Conservation (phyloP, 1,140 invertebrate species). For the Drosophila albomicans region DNA sequence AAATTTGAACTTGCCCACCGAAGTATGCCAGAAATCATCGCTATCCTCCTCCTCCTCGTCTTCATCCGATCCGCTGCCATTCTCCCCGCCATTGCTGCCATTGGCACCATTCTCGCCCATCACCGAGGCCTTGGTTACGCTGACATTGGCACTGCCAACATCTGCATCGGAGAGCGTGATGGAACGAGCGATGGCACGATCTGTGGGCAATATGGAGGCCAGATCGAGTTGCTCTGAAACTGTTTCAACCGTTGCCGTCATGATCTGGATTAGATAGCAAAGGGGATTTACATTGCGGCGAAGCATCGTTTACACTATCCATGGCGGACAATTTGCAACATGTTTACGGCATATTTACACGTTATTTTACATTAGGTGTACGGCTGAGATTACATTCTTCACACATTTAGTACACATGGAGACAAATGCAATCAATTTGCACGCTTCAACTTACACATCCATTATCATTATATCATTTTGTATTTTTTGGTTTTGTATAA, state of each 20-base stretch:
- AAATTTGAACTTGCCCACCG: conserved; percentile 96
- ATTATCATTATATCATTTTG: conserved; percentile 29
- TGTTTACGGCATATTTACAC: conserved; percentile 61
- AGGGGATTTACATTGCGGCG: conserved; percentile 21
- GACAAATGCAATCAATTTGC: conserved; percentile 64
- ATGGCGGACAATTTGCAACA: conserved; percentile 22
- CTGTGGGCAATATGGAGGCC: conserved; percentile 92
- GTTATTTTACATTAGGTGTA: conserved; percentile 52
- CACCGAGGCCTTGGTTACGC: conserved; percentile 81
- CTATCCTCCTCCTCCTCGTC: conserved; percentile 90
- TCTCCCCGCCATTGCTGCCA: conserved; percentile 75
- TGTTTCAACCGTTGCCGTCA: conserved; percentile 96
- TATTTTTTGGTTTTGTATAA: conserved; percentile 10
- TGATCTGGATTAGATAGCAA: conserved; percentile 88
- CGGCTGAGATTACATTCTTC: conserved; percentile 65
- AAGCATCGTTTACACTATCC: not conserved
- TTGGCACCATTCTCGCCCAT: conserved; percentile 86
- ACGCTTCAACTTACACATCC: conserved; percentile 62
- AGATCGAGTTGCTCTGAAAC: conserved; percentile 94
- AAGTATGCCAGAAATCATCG: conserved; percentile 95
- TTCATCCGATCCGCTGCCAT: conserved; percentile 88
- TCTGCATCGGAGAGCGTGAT: conserved; percentile 95
- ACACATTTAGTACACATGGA: conserved; percentile 67
- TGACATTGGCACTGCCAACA: conserved; percentile 86
- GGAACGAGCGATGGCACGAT: conserved; percentile 93